Evolutionary conservation across 2,888 invertebrate species (phyloP), one percentile per base, ranked within the genome.

Genomic region (Neelides folsomi): DNA sequence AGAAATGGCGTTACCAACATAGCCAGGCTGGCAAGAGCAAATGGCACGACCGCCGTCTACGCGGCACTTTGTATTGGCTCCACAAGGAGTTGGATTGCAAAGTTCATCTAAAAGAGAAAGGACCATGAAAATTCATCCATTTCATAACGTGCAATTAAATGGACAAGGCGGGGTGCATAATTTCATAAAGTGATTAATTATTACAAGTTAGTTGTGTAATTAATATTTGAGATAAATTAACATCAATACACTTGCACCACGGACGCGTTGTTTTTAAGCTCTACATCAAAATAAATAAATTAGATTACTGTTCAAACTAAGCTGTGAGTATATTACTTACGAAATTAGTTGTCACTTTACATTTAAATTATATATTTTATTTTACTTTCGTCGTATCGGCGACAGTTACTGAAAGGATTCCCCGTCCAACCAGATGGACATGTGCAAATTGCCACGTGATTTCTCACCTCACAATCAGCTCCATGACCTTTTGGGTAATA

Each of bases 31-130:
- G 65, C 86, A 86, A 34, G 83, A 82, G 68, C 86, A 86, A 12
- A 86, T 84, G 1, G 86, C 83, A 50, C 84, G 75, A 56, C 82
- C 83, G 58, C 79, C 81, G 39, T 81, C 73, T 12, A 86, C 84
- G 67, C 83, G 83, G 68, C 62, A 62, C 36, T 63, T 63, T 10
- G 63, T 65, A 27, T 62, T 63, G 2, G 42, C 42, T 19, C 63
- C 62, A 43, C 66, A 66, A 42, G 66, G 64, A 10, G 57, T 54
- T 2, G 70, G 86, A 66, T 82, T 81, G 68, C 87, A 88, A 41
- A 83, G 77, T 67, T 86, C 86, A 73, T 84, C 87, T 87, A 70
- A 68, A 69, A 58, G 46, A 54, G 44, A 54, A 52, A 54, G 12
- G n/a, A 55, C 45, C 42, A 27, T 15, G 27, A 3, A 7, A 27